phyloP scores from a whole-genome alignment of 2,113 vertebrate genomes.

The Pelvicachromis taeniatus region DNA sequence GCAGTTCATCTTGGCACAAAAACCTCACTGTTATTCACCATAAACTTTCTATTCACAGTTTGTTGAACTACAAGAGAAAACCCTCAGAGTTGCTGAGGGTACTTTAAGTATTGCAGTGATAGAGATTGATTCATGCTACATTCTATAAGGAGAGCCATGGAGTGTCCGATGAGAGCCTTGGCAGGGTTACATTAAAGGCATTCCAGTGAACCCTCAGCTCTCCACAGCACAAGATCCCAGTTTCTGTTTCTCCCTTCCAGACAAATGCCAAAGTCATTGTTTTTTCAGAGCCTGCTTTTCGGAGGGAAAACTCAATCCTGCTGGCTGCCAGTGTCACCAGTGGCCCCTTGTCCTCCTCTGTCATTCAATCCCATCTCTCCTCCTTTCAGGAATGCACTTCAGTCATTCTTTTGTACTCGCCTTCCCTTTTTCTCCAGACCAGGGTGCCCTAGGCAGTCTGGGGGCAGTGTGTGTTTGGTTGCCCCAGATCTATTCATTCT shows the following conservation, averaged over 20 bases:
- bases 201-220: constrained; percentile 54
- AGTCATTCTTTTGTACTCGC: constrained; percentile 55
- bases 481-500: constrained; percentile 59
- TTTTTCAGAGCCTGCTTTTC: constrained; percentile 52
- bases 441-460: constrained; percentile 50
- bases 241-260: constrained; percentile 52
- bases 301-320: constrained; percentile 61
- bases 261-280: constrained; percentile 73
- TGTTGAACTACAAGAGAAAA: constrained; percentile 16
- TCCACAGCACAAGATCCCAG: constrained; percentile 40
- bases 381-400: constrained; percentile 72
- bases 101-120: constrained; percentile 45
- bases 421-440: constrained; percentile 42
- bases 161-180: constrained; percentile 47
- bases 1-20: constrained; percentile 44
- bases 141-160: constrained; percentile 38
- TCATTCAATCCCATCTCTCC: constrained; percentile 69
- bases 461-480: constrained; percentile 44
- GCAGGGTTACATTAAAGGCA: constrained; percentile 64
- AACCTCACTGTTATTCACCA: constrained; percentile 15
- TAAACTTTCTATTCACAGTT: constrained; percentile 20
- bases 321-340: constrained; percentile 65
- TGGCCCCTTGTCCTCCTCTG: constrained; percentile 55
- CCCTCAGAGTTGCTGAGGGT: constrained; percentile 6
- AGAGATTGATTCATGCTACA: constrained; percentile 43